Percentiles rank a stretch among this genome's conserved stretches.
Conservation (phyloP, 2,888 invertebrate genomes). For the Tinea trinotella region DNA sequence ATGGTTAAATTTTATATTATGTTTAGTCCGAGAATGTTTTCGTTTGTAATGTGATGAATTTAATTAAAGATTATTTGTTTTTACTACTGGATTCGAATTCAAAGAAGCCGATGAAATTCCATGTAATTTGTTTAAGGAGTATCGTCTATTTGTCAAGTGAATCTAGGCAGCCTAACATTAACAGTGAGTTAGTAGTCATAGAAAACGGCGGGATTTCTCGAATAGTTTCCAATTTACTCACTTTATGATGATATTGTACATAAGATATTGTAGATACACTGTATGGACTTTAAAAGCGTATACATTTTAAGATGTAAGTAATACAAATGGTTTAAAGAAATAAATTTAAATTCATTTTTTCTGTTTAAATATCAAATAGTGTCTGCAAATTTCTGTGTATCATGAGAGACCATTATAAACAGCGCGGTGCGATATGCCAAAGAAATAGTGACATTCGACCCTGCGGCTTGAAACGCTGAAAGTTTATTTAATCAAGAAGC, state of each 20-base stretch:
- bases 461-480: slow-evolving; percentile 33
- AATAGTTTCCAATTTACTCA: slow-evolving; percentile 1
- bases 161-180: slow-evolving; percentile 1
- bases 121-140: not conserved
- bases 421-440: slow-evolving; percentile 47
- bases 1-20: not conserved
- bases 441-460: slow-evolving; percentile 44
- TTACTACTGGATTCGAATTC: not conserved
- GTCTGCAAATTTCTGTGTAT: not conserved
- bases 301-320: not conserved
- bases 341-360: no score
- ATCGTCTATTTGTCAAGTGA: slow-evolving; percentile 8
- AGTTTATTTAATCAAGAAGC: slow-evolving; percentile 69
- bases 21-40: no score
- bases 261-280: not conserved
- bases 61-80: not conserved
- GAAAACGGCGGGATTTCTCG: not conserved
- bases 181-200: not conserved
- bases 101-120: not conserved
- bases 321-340: no score
- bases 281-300: not conserved
- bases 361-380: not conserved
- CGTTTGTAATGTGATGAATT: not conserved
- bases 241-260: not conserved
- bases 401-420: not conserved